phyloP scores from a whole-genome alignment of 2,797 vertebrate genomes.

The Microctenopoma steveboyesi region DNA sequence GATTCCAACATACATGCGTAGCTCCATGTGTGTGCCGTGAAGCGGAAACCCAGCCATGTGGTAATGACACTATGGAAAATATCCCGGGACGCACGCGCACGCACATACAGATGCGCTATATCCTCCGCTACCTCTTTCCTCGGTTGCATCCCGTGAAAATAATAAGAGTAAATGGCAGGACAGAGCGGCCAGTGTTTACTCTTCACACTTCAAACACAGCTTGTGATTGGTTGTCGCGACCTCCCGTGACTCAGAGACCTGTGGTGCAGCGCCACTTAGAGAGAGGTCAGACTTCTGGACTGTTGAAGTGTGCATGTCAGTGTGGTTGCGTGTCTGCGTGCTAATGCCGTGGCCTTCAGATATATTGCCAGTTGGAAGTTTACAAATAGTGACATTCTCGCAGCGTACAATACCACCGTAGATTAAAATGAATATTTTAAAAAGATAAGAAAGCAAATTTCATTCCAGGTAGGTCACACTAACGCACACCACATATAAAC shows the following conservation, averaged over 20 bases:
- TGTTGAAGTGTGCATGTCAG: constrained; percentile 30
- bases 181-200: constrained; percentile 90
- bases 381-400: constrained; percentile 28
- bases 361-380: constrained; percentile 44
- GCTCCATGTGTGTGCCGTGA: constrained; percentile 79
- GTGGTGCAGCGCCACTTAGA: constrained; percentile 81
- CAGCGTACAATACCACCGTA: constrained; percentile 8
- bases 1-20: constrained; percentile 79
- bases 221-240: constrained; percentile 93
- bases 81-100: constrained; percentile 66
- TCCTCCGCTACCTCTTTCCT: constrained; percentile 83
- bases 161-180: constrained; percentile 88
- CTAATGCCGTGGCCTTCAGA: constrained; percentile 34
- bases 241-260: constrained; percentile 86
- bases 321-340: constrained; percentile 21
- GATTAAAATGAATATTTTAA: constrained; percentile 51
- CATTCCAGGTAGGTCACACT: constrained; percentile 46
- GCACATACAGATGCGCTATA: constrained; percentile 79
- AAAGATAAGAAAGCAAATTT: constrained; percentile 31
- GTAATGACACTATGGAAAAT: constrained; percentile 82
- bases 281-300: constrained; percentile 67
- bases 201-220: constrained; percentile 90
- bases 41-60: constrained; percentile 78
- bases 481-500: constrained; percentile 37
- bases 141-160: constrained; percentile 93